These are phyloP conservation scores for Eutolmus rufibarbis DNA, from an alignment of 2,888 invertebrate genomes.

Conservation along the genomic window DNA sequence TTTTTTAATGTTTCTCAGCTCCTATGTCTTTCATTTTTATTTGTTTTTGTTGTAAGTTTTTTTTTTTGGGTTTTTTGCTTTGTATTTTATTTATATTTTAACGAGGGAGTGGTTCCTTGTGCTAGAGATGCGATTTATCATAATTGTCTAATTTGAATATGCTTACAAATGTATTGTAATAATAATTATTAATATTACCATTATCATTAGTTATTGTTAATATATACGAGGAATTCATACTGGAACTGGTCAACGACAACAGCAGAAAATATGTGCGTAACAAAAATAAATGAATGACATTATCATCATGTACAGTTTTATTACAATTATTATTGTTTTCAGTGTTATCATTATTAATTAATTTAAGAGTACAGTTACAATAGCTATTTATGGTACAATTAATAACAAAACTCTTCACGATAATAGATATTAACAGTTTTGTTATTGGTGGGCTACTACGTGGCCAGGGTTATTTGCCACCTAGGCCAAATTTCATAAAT, in stretches of 20 bases:
- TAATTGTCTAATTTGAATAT: slow-evolving; percentile 36
- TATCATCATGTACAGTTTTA: slow-evolving; percentile 49
- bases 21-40: not conserved
- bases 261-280: slow-evolving; percentile 63
- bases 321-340: slow-evolving; percentile 47
- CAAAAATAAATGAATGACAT: slow-evolving; percentile 53
- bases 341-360: slow-evolving; percentile 47
- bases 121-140: slow-evolving; percentile 48
- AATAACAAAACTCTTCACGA: slow-evolving; percentile 43
- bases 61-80: slow-evolving; percentile 7
- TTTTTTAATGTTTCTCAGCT: not conserved
- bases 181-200: slow-evolving; percentile 17
- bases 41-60: not conserved
- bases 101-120: slow-evolving; percentile 50
- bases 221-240: slow-evolving; percentile 49
- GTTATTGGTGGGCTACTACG: slow-evolving; percentile 53
- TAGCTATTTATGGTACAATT: slow-evolving; percentile 53
- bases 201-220: slow-evolving; percentile 17
- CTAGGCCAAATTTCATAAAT: slow-evolving; percentile 92
- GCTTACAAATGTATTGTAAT: slow-evolving; percentile 26
- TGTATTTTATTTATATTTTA: slow-evolving; percentile 29
- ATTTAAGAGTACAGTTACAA: slow-evolving; percentile 52
- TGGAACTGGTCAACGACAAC: slow-evolving; percentile 63
- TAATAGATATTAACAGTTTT: slow-evolving; percentile 48
- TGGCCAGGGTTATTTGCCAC: slow-evolving; percentile 72